Percentiles rank a stretch among this genome's conserved stretches.
phyloP scores from a whole-genome alignment of 1,140 invertebrate genomes.

The Oryctes rhinoceros region DNA sequence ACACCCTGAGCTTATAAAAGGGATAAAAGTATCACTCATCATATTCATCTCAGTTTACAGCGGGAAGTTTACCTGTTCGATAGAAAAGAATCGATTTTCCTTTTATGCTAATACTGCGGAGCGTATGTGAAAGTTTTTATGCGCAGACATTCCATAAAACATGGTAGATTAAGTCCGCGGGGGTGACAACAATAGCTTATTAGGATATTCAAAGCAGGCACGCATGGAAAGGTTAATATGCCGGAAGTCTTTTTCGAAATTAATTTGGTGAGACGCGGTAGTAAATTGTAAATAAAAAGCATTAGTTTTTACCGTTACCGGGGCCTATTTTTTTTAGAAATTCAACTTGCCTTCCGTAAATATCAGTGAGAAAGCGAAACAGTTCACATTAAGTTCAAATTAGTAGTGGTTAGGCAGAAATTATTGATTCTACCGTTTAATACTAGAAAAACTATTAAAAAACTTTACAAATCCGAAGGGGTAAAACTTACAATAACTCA shows the following conservation, averaged over 20 bases:
- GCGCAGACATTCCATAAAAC: conserved; percentile 11
- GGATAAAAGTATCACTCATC: conserved; percentile 35
- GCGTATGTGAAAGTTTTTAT: conserved; percentile 30
- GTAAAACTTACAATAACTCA: too few relatives aligned
- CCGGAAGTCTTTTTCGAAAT: neutral
- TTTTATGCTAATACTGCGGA: conserved; percentile 24
- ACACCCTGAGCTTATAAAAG: conserved; percentile 31
- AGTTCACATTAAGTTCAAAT: too few relatives aligned
- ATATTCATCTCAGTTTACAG: conserved; percentile 28
- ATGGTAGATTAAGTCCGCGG: conserved; percentile 22
- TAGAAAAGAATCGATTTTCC: conserved; percentile 33
- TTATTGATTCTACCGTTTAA: too few relatives aligned
- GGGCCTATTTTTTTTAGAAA: too few relatives aligned
- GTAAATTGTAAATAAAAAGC: neutral
- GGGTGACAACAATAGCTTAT: conserved; percentile 23
- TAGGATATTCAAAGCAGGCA: conserved; percentile 17
- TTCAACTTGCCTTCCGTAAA: too few relatives aligned
- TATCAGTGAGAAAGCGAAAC: too few relatives aligned
- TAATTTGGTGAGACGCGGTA: neutral
- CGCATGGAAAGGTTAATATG: neutral
- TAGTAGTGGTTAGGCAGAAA: too few relatives aligned
- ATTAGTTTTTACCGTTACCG: neutral
- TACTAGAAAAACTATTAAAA: too few relatives aligned
- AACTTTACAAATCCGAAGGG: too few relatives aligned
- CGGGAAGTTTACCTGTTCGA: conserved; percentile 24